Conservation (phyloP, 2,113 vertebrate genomes). For the Scopus umbretta region DNA sequence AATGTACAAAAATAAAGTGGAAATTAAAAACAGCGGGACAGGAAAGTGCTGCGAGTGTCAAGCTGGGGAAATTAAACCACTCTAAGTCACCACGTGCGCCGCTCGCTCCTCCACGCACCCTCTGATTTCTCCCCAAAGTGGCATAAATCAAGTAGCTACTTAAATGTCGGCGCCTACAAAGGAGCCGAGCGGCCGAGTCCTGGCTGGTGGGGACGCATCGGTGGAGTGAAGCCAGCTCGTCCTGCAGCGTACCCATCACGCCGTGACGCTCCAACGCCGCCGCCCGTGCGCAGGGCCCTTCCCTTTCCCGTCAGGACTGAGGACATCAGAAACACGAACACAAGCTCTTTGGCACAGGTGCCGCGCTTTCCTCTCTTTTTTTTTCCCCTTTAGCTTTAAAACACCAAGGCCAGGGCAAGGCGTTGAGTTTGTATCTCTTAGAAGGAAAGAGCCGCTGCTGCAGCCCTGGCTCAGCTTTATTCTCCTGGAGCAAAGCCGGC, state of each 20-base stretch:
- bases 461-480: neutral
- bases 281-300: accelerated
- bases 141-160: neutral
- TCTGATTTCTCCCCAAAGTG: neutral
- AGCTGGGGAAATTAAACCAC: neutral
- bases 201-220: neutral
- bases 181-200: neutral
- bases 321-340: accelerated
- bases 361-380: neutral
- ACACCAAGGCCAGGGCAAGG: too few relatives aligned
- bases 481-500: accelerated
- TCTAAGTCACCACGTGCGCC: accelerated
- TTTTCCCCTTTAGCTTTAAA: accelerated
- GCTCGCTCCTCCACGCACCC: accelerated
- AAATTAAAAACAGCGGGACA: neutral
- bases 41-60: neutral
- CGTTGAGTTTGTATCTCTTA: accelerated
- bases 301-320: accelerated
- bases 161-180: accelerated
- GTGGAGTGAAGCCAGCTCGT: accelerated
- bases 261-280: accelerated
- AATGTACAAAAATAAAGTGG: neutral
- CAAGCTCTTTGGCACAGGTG: neutral
- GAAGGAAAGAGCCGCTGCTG: neutral
- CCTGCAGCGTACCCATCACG: accelerated